Conservation (phyloP, 2,888 invertebrate species). For the Nephrotoma flavescens region DNA sequence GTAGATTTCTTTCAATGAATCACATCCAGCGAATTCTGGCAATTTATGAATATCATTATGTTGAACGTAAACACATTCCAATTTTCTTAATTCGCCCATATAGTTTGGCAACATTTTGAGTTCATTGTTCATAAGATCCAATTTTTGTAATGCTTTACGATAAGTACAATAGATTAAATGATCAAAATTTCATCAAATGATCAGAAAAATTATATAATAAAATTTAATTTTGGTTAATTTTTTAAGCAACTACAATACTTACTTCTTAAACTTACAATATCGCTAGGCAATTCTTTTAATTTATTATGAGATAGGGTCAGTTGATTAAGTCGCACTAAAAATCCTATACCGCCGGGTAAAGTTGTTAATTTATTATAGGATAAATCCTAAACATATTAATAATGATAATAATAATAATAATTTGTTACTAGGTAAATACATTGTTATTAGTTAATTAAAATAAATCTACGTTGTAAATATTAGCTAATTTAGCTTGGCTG, state of each 20-base stretch:
- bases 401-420: background rate
- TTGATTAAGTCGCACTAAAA: conserved; percentile 59
- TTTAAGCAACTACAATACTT: conserved; percentile 20
- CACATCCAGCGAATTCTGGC: conserved; percentile 65
- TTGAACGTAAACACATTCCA: conserved; percentile 61
- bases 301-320: conserved; percentile 61
- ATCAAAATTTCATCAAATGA: background rate
- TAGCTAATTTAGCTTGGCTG: background rate
- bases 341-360: conserved; percentile 71
- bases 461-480: background rate
- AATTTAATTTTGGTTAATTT: background rate
- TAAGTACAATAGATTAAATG: background rate
- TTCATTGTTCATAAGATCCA: conserved; percentile 61
- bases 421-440: background rate
- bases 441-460: conserved; percentile 6
- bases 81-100: conserved; percentile 56
- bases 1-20: conserved; percentile 62
- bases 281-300: conserved; percentile 59
- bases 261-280: conserved; percentile 73
- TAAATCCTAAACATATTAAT: conserved; percentile 43
- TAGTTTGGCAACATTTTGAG: conserved; percentile 46
- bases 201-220: background rate
- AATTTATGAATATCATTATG: conserved; percentile 65
- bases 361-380: conserved; percentile 58
- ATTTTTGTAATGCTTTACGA: conserved; percentile 39